Conservation (phyloP, 1,140 invertebrate species). For the Diorhabda carinulata region DNA sequence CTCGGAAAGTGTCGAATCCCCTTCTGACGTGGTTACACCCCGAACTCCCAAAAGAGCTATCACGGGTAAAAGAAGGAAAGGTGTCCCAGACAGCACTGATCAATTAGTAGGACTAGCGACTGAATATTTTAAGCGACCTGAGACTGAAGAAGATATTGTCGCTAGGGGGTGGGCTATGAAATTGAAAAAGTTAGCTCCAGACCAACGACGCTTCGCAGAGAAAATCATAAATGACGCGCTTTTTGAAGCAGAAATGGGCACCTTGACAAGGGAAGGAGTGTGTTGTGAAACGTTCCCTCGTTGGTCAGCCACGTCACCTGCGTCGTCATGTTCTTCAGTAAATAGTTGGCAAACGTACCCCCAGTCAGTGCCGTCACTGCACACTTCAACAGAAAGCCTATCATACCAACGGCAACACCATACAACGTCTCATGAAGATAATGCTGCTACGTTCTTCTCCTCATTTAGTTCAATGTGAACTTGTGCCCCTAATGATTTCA, state of each 20-base stretch:
- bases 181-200: neutral
- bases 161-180: neutral
- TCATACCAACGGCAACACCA: conserved; percentile 1
- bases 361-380: neutral
- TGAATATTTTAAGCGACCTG: too few relatives aligned
- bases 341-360: neutral
- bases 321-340: neutral
- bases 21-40: conserved; percentile 1
- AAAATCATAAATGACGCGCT: neutral
- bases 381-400: neutral
- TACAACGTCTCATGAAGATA: conserved; percentile 3
- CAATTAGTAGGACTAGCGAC: neutral
- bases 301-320: too few relatives aligned
- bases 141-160: neutral
- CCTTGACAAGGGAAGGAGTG: conserved; percentile 13
- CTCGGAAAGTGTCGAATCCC: neutral
- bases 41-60: conserved; percentile 8
- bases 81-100: conserved; percentile 16
- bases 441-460: too few relatives aligned
- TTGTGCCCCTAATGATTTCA: conserved; percentile 1
- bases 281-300: too few relatives aligned
- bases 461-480: neutral
- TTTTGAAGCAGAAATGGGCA: conserved; percentile 11
- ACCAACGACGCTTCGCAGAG: conserved; percentile 9
- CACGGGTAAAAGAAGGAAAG: conserved; percentile 17